Base-by-base conservation (phyloP, 2,113 vertebrate genomes). In the Bubo blakistoni region DNA sequence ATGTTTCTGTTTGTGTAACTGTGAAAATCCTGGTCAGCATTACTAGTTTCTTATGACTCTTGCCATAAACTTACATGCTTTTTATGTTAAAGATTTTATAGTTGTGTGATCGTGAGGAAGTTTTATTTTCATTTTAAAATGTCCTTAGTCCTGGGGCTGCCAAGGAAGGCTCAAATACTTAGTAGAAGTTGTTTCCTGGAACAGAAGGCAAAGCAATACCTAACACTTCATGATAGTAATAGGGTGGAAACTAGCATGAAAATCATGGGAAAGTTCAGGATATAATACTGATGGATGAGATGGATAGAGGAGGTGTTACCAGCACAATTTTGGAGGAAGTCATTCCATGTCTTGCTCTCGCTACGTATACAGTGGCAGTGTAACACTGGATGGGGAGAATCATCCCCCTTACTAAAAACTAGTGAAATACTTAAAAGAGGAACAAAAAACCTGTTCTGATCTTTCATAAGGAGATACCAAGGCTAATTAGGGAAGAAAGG, bases 21-120 rank as follows among this genome's bases (percentile, higher is more conserved):
- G 4, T 62, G 72, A 40, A 47, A 74, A 73, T 38, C 24, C 36
- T 21, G 4, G 8, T 40, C 20, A 4, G 34, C 0, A 0, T 24
- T 49, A 12, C 21, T 32, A 19, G 32, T 67, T 38, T 51, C 40
- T 70, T 61, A n/a, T 2, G 30, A 38, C 9, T 72, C 40, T 69
- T 85, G 36, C 32, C 19, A 5, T 51, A 14, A 57, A 26, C 15
- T 30, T 24, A 19, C 2, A 2, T 25, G 47, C 12, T 62, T 72
- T 79, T 55, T 49, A n/a, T 7, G 11, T 26, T 40, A 34, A 66
- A 47, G 32, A 7, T 14, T 46, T 27, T 26, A 9, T 20, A 55
- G 8, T 13, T 7, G 16, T 38, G n/a, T 61, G 40, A 8, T n/a
- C 42, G 22, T 14, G 27, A 42, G 38, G 40, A 55, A 55, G 9